Base-by-base conservation (phyloP, 2,888 invertebrate species). In the Tiphia femorata region DNA sequence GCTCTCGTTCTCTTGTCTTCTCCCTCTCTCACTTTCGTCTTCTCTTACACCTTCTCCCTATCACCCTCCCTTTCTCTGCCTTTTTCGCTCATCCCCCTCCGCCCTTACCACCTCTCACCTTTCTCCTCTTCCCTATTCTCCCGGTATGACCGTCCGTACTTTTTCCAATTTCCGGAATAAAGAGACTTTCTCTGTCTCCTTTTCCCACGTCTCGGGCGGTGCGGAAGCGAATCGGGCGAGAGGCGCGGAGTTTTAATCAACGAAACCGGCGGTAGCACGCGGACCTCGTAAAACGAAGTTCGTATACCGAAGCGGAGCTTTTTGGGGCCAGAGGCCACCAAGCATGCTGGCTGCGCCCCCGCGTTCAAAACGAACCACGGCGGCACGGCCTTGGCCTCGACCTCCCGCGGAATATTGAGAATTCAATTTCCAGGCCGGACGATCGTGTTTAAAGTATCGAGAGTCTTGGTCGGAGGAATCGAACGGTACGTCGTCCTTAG, bases 241-340 rank as follows among this genome's bases (percentile, higher is more conserved):
- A 44, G 35, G 35, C 25, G 49, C 59, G 27, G 64, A 72, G 73
- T 68, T 76, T 76, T 75, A 75, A 76, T 76, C 76, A 76, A 76
- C 71, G 72, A 73, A 72, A 70, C 58, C 42, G 53, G 51, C 42
- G 64, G 51, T 55, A 54, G 50, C 58, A 29, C 44, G 51, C 43
- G 50, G 57, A 46, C 58, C 60, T 58, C 63, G 58, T 70, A 65
- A 67, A 72, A 58, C 55, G 50, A 40, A 41, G 27, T 46, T 35
- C 23, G 8, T 55, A 44, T 14, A 30, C 19, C 14, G 16, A 43
- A 47, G 55, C 33, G 48, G 37, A n/a, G n/a, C n/a, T n/a, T n/a
- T n/a, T n/a, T n/a, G n/a, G n/a, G n/a, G n/a, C n/a, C n/a, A n/a
- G n/a, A n/a, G n/a, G n/a, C n/a, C n/a, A n/a, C n/a, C n/a, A n/a